Evolutionary conservation across 2,797 vertebrate species (phyloP).

Genomic region (Otolemur crassicaudatus): DNA sequence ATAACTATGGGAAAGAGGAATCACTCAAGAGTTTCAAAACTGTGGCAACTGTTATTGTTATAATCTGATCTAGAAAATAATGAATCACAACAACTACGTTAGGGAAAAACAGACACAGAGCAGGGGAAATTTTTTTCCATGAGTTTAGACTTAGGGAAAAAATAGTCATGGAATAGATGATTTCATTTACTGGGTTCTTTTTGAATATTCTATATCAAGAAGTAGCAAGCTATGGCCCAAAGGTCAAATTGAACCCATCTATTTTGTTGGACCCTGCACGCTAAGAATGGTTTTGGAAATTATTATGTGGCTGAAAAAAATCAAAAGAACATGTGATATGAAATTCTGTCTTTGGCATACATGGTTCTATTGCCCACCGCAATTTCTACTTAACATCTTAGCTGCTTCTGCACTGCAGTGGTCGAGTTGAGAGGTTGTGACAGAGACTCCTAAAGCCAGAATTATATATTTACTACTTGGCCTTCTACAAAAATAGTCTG

Average conservation of each 20-base stretch:
- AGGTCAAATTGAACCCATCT: not conserved
- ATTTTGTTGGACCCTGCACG: not conserved
- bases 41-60: not conserved
- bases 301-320: not conserved
- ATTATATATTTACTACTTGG: not conserved
- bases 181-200: constrained; percentile 28
- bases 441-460: not conserved
- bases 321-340: not conserved
- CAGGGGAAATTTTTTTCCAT: not conserved
- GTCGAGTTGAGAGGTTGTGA: not conserved
- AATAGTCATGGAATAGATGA: not conserved
- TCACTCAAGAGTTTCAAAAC: constrained; percentile 19
- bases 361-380: not conserved
- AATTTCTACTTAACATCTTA: not conserved
- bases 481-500: not conserved
- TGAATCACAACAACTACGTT: not conserved
- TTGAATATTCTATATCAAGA: not conserved
- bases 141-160: constrained; percentile 13
- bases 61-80: constrained; percentile 21
- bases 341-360: not conserved
- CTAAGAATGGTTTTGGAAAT: not conserved
- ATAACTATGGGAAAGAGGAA: not conserved
- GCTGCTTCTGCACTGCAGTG: not conserved
- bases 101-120: not conserved
- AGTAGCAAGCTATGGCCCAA: not conserved